Evolutionary conservation across 2,113 vertebrate species (phyloP), one percentile per base, ranked within the genome.

Genomic region (Hystrix cristata): DNA sequence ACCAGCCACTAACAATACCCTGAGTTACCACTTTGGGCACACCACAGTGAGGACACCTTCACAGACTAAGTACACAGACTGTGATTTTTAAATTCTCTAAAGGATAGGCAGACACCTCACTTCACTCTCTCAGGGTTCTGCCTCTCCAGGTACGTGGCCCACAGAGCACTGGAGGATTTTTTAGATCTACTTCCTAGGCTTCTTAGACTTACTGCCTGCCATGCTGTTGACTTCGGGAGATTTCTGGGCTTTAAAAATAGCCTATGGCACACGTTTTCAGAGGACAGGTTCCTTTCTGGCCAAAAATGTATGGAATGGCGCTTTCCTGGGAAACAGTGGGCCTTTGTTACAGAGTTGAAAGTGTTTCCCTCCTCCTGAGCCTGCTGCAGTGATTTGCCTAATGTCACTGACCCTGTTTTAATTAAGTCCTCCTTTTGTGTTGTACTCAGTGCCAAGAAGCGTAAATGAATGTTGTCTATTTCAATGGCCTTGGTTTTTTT

Each of bases 371-470:
- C 96, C 81, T 93, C 85, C 87, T 43, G 87, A 87, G 95, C 57
- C 71, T 4, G 59, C 91, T 74, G 16, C 34, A 16, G 57, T 48
- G 19, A n/a, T 78, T 89, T 90, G 81, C 95, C 97, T 95, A 38
- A 27, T 25, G 74, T 95, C 96, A 87, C 90, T 95, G 96, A 93
- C 87, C 51, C 94, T 90, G 94, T 92, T 97, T 98, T 98, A 98
- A 98, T 97, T 92, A 87, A 97, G 84, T 91, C 69, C 15, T 95
- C 87, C 59, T 95, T 97, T 88, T 86, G 21, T 93, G 93, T 97
- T 81, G 80, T 88, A 92, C 48, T 96, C 60, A 81, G 60, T 96
- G 94, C 85, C 94, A 97, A 81, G 48, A 82, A 62, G 23, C 87
- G 91, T 98, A 92, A 97, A 95, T 25, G 90, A 97, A 95, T 53